Evolutionary conservation across 2,113 vertebrate genomes (phyloP), one percentile per base, ranked within the genome.

Genomic region (Amphiprion ocellaris): DNA sequence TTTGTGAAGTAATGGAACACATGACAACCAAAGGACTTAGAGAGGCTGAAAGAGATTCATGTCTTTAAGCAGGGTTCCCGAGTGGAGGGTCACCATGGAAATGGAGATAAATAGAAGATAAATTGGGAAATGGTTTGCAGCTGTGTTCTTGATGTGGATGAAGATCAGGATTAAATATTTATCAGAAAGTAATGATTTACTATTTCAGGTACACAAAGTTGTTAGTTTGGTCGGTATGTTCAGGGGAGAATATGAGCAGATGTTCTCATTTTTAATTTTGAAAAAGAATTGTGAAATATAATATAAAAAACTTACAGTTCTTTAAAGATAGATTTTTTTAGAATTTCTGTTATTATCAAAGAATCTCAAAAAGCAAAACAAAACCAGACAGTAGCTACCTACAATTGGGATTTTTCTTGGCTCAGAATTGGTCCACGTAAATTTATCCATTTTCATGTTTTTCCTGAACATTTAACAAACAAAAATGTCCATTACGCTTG

Each of bases 1-100:
- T 90, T 76, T 83, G 71, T 87, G 81, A 88, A 85, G 81, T 88
- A 81, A 89, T 86, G 70, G 79, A 88, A 83, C 77, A 88, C 62
- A 84, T 86, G 75, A 81, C 59, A 74, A 77, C 12, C 21, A 82
- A 74, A 86, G 39, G 21, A 80, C 58, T 76, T 59, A 77, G 37
- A 72, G 71, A 26, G 67, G 68, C 64, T 83, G 60, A 37, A 76
- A 84, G 81, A 76, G 26, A 85, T 83, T 85, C 59, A 70, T 64
- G 68, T 55, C 66, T 79, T 71, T 69, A 81, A 79, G 68, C 71
- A 59, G 49, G 74, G 60, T 58, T 39, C 62, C 41, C 41, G 69
- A 81, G 74, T 46, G n/a, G 21, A 54, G 41, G 66, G 60, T 80
- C 67, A 56, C 66, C 64, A 73, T 68, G 80, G 80, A 84, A 80